Base-by-base conservation (phyloP, 2,888 invertebrate species). In the Tyria jacobaeae region DNA sequence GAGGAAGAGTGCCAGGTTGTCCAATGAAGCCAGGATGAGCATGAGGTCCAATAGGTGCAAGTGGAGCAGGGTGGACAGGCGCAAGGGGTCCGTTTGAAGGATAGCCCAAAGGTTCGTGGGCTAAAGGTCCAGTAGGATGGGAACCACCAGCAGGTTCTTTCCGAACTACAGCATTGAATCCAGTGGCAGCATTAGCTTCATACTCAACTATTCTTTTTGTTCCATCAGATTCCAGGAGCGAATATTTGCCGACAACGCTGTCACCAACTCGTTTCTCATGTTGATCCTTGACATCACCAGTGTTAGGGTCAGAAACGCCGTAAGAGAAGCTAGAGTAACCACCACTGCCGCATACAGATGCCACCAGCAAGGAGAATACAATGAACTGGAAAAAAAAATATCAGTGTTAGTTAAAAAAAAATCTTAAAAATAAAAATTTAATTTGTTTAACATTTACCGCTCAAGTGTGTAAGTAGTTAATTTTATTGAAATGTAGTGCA, bases 201-300 rank as follows among this genome's bases (percentile, higher is more conserved):
- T 95, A 95, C 71, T 95, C 95, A 2, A 95, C 95, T 15, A 94
- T 94, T 64, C 95, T 94, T 68, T 88, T 89, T 10, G 94, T 94
- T 71, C 95, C 95, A 81, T 95, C 95, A 1, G 95, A 91, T 76
- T 94, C 81, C 86, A 95, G 79, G 39, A 89, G 81, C n/a, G 89
- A 89, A 76, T 89, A 89, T 78, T 89, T 87, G 31, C 89, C 89
- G 48, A 94, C 94, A n/a, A 95, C 95, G 63, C 92, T 94, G 82
- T 95, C 95, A 24, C 95, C 95, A 56, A 94, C 92, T 21, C 95
- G 94, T 31, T 93, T 94, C 84, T 95, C 95, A 55, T 94, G 94
- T 82, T 95, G 95, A 58, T 86, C 87, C 65, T 89, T 89, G 44
- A 88, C 77, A 64, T 89, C 89, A 47, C 89, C 89, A 39, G 89